Evolutionary conservation across 2,888 invertebrate species (phyloP), one percentile per base, ranked within the genome.

Genomic region (Papilio elwesi): DNA sequence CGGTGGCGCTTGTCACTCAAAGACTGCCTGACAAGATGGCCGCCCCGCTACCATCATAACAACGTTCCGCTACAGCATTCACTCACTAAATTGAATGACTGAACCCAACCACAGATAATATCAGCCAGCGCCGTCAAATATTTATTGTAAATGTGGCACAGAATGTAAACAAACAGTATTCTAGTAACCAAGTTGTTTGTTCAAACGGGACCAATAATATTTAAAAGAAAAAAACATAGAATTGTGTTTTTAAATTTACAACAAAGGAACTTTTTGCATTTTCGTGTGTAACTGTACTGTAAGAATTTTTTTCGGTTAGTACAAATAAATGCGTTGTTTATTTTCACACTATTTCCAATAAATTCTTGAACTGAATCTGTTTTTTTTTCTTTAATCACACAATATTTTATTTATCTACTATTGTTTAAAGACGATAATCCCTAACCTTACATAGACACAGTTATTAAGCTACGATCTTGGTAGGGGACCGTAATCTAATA

Each of bases 321-420:
- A 82, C 81, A 82, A 82, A 79, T 74, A 70, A 74, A 74, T 73
- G 70, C 78, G 78, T 78, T 80, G 78, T 80, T n/a, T 77, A 76
- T 78, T 76, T 78, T 79, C 81, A 80, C 79, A 78, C 74, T 82
- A 82, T 82, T 81, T 82, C 78, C 78, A 83, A 83, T 83, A 83
- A 81, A 80, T 63, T 74, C 79, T 74, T 76, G 77, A 78, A 77
- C 63, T 67, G 51, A 9, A 57, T 16, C 65, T 12, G 36, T 69
- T 55, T 67, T 57, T 70, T 69, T 72, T 63, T 66, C 4, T 26
- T 64, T 57, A 59, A 5, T 9, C 43, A 43, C 43, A 43, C 7
- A 43, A 43, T 43, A 43, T 7, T 43, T 43, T 9, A 43, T 9
- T 43, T 43, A 6, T 43, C 8, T 43, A 9, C 43, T 9, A 43